Percentiles rank a stretch among this genome's conserved stretches.
Conservation (phyloP, 2,888 invertebrate genomes). For the Trypoxylon attenuatum region DNA sequence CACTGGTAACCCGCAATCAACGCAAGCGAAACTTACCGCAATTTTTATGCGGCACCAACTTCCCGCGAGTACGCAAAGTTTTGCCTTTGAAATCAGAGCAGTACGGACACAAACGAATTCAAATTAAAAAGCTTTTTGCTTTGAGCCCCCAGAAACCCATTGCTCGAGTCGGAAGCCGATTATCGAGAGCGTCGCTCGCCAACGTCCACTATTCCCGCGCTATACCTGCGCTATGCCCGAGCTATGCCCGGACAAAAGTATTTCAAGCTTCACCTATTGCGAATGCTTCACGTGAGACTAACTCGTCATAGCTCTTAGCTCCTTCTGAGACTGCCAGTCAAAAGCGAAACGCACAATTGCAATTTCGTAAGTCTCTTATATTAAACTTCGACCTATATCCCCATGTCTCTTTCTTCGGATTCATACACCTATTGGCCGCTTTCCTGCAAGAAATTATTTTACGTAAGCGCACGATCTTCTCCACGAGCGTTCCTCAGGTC, state of each 20-base stretch:
- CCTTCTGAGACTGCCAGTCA: not conserved
- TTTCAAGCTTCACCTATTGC: constrained; percentile 51
- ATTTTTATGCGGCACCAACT: not conserved
- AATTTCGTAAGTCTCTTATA: too few relatives aligned
- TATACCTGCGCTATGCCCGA: not conserved
- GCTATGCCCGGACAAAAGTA: constrained; percentile 46
- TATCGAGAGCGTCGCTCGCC: constrained; percentile 21
- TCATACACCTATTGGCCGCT: too few relatives aligned
- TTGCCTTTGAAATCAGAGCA: not conserved
- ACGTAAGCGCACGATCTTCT: too few relatives aligned
- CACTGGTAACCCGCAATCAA: not conserved
- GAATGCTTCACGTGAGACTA: not conserved
- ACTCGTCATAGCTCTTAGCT: not conserved
- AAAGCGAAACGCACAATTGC: not conserved
- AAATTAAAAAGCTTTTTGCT: not conserved
- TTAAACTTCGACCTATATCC: too few relatives aligned
- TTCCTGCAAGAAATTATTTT: too few relatives aligned
- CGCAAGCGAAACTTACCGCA: not conserved
- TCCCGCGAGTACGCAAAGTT: not conserved
- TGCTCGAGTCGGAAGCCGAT: constrained; percentile 15
- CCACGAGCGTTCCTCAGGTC: too few relatives aligned
- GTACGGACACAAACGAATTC: not conserved
- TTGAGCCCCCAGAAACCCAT: not conserved
- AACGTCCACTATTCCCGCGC: constrained; percentile 64
- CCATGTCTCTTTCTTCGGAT: too few relatives aligned